Conservation (phyloP, 2,888 invertebrate genomes). For the Campaea margaritaria region DNA sequence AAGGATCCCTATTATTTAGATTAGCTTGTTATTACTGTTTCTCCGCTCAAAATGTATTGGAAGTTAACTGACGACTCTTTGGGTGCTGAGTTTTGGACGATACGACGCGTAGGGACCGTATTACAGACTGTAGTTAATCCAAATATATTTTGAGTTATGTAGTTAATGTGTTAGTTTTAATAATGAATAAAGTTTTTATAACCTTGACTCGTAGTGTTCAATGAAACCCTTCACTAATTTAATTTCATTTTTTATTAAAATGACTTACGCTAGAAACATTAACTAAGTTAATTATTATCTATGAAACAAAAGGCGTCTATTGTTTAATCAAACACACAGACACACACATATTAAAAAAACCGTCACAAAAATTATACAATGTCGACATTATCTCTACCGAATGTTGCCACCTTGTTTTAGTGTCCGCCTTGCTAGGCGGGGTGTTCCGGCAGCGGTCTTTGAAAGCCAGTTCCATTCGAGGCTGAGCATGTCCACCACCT, state of each 20-base stretch:
- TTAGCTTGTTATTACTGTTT: slow-evolving; percentile 1
- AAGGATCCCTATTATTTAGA: background rate
- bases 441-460: no score
- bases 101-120: background rate
- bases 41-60: slow-evolving; percentile 13
- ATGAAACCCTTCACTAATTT: slow-evolving; percentile 6
- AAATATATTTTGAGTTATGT: slow-evolving; percentile 30
- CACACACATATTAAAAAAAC: no score
- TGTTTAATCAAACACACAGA: no score
- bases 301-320: no score
- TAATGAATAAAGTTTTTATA: slow-evolving; percentile 63
- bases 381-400: background rate
- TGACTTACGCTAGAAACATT: no score
- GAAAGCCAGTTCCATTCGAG: no score
- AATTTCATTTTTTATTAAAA: background rate
- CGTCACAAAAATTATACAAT: background rate
- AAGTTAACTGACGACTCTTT: slow-evolving; percentile 2
- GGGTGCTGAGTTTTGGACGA: slow-evolving; percentile 12
- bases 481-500: no score
- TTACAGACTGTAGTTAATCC: slow-evolving; percentile 7
- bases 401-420: no score
- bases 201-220: slow-evolving; percentile 42
- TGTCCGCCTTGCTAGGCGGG: no score
- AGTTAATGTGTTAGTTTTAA: slow-evolving; percentile 38
- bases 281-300: no score